Evolutionary conservation across 1,140 invertebrate species (phyloP).

Genomic region (Planococcus citri): DNA sequence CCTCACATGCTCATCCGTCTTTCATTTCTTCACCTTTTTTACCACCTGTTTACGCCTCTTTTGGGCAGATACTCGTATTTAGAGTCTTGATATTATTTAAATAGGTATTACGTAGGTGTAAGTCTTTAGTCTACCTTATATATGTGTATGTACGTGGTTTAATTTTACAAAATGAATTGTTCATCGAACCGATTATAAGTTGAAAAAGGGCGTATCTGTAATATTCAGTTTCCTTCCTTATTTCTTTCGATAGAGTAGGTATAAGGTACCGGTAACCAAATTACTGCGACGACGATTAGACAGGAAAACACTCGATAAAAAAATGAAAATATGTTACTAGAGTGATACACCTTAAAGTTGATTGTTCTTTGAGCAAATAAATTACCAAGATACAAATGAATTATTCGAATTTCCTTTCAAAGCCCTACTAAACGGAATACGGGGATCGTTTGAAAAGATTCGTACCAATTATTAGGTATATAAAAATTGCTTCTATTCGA

Average conservation of each 20-base stretch:
- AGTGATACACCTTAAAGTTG: neutral
- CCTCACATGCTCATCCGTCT: too few relatives aligned
- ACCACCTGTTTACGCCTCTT: too few relatives aligned
- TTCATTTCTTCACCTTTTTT: too few relatives aligned
- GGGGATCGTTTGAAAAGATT: too few relatives aligned
- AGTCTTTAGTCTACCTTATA: too few relatives aligned
- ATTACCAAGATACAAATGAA: neutral
- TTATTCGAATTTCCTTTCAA: neutral
- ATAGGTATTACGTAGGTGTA: too few relatives aligned
- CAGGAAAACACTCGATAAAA: neutral
- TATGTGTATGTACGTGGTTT: too few relatives aligned
- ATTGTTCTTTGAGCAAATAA: neutral
- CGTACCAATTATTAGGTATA: too few relatives aligned
- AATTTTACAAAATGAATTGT: neutral
- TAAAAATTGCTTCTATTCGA: too few relatives aligned
- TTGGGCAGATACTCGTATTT: too few relatives aligned
- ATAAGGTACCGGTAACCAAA: neutral
- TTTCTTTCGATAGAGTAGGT: neutral
- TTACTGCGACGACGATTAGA: neutral
- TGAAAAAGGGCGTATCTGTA: neutral
- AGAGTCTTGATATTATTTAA: too few relatives aligned
- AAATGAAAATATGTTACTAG: neutral
- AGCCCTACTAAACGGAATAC: too few relatives aligned
- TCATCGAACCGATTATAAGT: neutral
- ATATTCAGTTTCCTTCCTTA: neutral